A percentile compares a stretch with the other conserved stretches of the same genome.
Conservation (phyloP, 2,888 invertebrate genomes). For the Peribatodes rhomboidaria region DNA sequence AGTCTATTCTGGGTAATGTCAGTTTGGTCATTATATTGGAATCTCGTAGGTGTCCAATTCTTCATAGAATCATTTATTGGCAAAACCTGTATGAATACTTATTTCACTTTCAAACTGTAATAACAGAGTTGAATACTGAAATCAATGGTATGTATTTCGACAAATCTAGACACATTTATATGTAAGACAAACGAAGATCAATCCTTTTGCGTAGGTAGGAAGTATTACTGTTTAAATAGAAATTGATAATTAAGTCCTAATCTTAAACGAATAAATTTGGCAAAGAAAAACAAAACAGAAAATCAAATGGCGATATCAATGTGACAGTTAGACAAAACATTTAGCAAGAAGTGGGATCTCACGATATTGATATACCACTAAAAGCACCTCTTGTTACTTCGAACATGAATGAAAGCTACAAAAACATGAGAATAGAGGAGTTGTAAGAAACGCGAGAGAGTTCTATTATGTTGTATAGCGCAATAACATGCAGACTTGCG, state of each 20-base stretch:
- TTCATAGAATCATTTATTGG: no score
- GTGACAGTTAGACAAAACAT: neutral
- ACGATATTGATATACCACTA: slow-evolving; percentile 5
- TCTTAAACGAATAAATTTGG: neutral
- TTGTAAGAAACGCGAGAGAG: neutral
- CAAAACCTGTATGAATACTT: no score
- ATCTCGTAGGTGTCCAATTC: no score
- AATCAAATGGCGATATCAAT: neutral
- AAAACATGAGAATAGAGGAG: slow-evolving; percentile 1
- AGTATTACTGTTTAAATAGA: no score
- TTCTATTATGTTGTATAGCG: neutral
- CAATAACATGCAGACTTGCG: neutral
- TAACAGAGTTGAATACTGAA: no score
- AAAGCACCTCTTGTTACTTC: neutral
- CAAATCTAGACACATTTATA: no score
- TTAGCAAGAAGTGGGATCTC: slow-evolving; percentile 7
- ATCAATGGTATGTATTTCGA: no score
- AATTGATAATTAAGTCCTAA: neutral
- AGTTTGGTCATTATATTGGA: no score
- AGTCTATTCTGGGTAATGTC: slow-evolving; percentile 5
- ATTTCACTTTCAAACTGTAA: no score
- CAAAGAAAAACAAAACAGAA: neutral
- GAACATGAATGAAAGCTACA: slow-evolving; percentile 12
- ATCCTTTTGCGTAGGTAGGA: no score
- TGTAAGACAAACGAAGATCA: no score